These are phyloP conservation scores for Alectura lathami DNA, from an alignment of 2,113 vertebrate species.

Conservation along the genomic window DNA sequence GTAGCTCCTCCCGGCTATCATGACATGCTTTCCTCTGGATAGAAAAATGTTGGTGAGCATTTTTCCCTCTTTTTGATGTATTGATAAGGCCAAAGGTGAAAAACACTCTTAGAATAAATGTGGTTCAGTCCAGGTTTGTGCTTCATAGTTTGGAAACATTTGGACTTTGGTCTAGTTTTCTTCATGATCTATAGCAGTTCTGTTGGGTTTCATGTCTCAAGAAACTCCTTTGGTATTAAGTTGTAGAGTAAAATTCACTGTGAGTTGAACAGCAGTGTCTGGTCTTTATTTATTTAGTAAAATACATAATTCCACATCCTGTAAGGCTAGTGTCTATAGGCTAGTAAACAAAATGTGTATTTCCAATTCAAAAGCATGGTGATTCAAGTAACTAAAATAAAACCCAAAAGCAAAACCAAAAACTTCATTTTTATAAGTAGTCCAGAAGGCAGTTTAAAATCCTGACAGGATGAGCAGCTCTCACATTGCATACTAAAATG, in stretches of 20 bases:
- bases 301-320: not conserved
- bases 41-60: not conserved
- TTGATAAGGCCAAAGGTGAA: not conserved
- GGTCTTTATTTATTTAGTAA: not conserved
- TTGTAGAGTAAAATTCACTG: not conserved
- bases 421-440: not conserved
- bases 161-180: not conserved
- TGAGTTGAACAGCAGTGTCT: not conserved
- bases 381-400: not conserved
- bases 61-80: not conserved
- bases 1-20: not conserved
- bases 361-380: not conserved
- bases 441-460: not conserved
- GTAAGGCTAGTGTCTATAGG: not conserved
- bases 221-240: not conserved
- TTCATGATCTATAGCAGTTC: not conserved
- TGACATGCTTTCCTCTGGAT: not conserved
- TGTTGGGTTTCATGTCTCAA: not conserved
- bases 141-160: not conserved
- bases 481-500: not conserved
- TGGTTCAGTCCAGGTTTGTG: not conserved
- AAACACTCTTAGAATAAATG: not conserved
- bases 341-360: not conserved
- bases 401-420: not conserved
- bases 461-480: not conserved